Evolutionary conservation across 2,797 vertebrate species (phyloP).

Genomic region (Tokudaia tokunoshimensis): DNA sequence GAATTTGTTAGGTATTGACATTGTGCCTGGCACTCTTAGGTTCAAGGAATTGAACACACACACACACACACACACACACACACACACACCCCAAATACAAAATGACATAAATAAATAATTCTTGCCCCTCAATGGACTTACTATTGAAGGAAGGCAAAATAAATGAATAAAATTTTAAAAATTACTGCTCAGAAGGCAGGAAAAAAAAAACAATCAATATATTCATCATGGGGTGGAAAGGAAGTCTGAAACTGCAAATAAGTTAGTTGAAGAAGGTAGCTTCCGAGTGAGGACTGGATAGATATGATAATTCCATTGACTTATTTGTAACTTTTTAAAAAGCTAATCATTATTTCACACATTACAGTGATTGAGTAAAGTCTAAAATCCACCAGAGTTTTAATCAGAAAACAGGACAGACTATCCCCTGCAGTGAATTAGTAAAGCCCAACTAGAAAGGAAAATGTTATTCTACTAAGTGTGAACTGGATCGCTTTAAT

Average conservation of each 20-base stretch:
- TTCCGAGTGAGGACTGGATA: neutral
- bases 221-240: neutral
- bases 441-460: neutral
- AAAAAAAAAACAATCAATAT: neutral
- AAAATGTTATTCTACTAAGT: neutral
- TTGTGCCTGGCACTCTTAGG: neutral
- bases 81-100: neutral
- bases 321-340: neutral
- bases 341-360: neutral
- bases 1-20: neutral
- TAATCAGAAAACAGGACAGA: neutral
- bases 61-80: neutral
- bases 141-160: neutral
- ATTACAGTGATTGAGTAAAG: neutral
- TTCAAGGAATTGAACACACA: neutral
- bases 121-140: neutral
- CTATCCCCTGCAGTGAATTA: neutral
- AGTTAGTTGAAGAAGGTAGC: neutral
- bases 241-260: neutral
- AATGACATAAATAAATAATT: neutral
- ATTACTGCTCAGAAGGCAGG: neutral
- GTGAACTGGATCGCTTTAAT: conserved; percentile 34
- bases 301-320: neutral
- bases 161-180: conserved; percentile 19
- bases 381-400: neutral